phyloP scores from a whole-genome alignment of 1,140 invertebrate species.

The Cydia splendana region DNA sequence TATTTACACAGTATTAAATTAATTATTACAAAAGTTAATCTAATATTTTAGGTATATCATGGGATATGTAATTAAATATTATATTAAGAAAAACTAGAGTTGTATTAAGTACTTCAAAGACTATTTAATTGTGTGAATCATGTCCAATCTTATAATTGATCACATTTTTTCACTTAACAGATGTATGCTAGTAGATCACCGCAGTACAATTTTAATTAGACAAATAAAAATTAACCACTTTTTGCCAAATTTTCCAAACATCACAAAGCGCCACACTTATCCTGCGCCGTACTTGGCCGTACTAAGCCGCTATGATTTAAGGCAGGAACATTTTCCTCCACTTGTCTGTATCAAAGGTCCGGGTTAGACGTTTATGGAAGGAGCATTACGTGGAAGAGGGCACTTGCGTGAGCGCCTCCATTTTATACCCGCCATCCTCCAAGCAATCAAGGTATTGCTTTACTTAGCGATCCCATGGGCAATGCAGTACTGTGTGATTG shows the following conservation, averaged over 20 bases:
- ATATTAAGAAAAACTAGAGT: too few relatives aligned
- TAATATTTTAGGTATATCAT: too few relatives aligned
- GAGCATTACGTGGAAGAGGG: slow-evolving; percentile 37
- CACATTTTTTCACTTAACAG: too few relatives aligned
- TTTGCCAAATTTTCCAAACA: not conserved
- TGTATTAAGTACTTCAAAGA: too few relatives aligned
- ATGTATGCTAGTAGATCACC: too few relatives aligned
- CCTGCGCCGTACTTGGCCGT: not conserved
- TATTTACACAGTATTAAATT: too few relatives aligned
- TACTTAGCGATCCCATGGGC: slow-evolving; percentile 22
- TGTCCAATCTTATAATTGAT: too few relatives aligned
- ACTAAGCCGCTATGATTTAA: slow-evolving; percentile 1
- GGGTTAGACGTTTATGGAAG: slow-evolving; percentile 41
- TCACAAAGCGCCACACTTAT: not conserved
- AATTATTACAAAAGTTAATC: too few relatives aligned
- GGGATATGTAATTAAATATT: too few relatives aligned
- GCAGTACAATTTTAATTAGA: too few relatives aligned
- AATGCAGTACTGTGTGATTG: slow-evolving; percentile 1
- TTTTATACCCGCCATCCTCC: slow-evolving; percentile 45
- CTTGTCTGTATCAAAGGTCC: slow-evolving; percentile 32
- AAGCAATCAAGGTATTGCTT: slow-evolving; percentile 29
- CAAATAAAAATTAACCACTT: too few relatives aligned
- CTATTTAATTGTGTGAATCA: too few relatives aligned
- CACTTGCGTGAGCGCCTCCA: slow-evolving; percentile 47
- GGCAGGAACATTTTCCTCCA: slow-evolving; percentile 40